Evolutionary conservation across 1,140 invertebrate species (phyloP), one percentile per base, ranked within the genome.

Genomic region (Drosophila obscura): DNA sequence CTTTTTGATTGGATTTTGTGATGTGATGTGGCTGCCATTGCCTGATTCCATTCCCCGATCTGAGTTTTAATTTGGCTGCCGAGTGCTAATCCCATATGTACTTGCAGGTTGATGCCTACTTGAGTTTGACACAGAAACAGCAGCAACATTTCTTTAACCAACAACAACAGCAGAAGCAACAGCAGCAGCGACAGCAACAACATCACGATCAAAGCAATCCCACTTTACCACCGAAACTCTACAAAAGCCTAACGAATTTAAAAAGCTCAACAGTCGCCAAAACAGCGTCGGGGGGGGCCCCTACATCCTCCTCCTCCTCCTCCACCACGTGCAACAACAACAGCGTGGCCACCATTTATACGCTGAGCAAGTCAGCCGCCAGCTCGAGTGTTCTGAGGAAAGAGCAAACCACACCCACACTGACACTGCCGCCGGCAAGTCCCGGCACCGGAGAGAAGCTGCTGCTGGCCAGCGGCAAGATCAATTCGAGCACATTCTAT

Each of bases 211-310:
- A 83, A 69, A 90, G 68, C 71, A 92, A 92, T 87, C 91, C 91
- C 60, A 81, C 73, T 57, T 82, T 92, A 90, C 91, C 91, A 92
- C 91, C 91, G 79, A 92, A 92, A 90, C 78, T 92, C 65, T 90
- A 91, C 73, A 92, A 92, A 82, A 91, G 89, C 74, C 67, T 90
- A 77, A 90, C 90, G 83, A 91, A 91, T 91, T 90, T 91, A 90
- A 91, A 91, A 76, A 62, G 77, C 60, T 62, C 80, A 45, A 88
- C 74, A 61, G 65, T 69, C 16, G 11, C 35, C 11, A 39, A 56
- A 44, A 65, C 62, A 61, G 22, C 61, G 46, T 56, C 69, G 28
- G n/a, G 58, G 16, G 43, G 61, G 67, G 62, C 62, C 31, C 55
- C 59, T 62, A 57, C 64, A 66, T 49, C 50, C 52, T 69, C 66